Conservation (phyloP, 2,113 vertebrate genomes). For the Callipepla squamata region DNA sequence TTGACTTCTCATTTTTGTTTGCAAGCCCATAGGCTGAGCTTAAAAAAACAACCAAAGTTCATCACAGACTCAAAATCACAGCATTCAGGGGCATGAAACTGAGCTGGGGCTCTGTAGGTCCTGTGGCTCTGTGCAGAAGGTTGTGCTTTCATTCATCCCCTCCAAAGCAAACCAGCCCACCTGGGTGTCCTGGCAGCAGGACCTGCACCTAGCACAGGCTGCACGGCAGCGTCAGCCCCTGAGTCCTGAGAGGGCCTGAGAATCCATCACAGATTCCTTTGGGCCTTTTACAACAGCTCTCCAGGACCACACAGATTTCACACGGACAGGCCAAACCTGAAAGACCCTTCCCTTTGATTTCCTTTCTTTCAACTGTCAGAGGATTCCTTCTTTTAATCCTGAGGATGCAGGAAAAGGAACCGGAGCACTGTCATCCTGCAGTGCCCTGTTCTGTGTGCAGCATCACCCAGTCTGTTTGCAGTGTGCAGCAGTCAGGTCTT, state of each 20-base stretch:
- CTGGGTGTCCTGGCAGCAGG: neutral
- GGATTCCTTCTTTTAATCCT: neutral
- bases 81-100: neutral
- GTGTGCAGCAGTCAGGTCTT: slow-evolving; percentile 17
- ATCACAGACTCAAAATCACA: neutral
- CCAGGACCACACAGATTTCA: neutral
- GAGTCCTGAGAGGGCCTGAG: neutral
- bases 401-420: neutral
- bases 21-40: no score
- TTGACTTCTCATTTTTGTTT: no score
- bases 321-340: neutral
- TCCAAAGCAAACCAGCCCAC: neutral
- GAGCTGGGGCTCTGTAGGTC: neutral
- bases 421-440: neutral
- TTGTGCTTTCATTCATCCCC: neutral
- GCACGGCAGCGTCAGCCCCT: no score
- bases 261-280: neutral
- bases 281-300: neutral
- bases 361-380: neutral
- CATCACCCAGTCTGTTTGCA: neutral
- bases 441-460: neutral
- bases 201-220: neutral
- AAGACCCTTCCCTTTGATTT: neutral
- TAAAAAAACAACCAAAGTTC: neutral
- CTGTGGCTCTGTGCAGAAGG: neutral